Evolutionary conservation across 2,113 vertebrate genomes (phyloP).

Genomic region (Hystrix brachyura): DNA sequence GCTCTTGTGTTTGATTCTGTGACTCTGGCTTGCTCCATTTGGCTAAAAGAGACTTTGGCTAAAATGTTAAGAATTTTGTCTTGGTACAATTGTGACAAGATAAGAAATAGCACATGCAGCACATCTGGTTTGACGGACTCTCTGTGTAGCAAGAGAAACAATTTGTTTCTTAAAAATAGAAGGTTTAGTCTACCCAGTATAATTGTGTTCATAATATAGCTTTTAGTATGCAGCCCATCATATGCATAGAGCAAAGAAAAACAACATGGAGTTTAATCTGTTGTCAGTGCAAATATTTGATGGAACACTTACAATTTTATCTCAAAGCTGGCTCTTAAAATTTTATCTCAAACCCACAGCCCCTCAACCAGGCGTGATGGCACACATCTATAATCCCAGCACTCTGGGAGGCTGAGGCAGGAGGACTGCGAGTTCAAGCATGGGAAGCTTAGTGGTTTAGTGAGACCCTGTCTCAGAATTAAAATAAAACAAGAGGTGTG

Average conservation of each 20-base stretch:
- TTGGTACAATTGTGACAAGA: background rate
- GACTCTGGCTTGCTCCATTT: slow-evolving; percentile 1
- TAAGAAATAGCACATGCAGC: background rate
- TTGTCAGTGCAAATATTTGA: slow-evolving; percentile 38
- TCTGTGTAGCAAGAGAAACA: background rate
- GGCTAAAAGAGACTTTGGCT: background rate
- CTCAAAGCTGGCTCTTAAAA: background rate
- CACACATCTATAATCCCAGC: background rate
- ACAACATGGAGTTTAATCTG: background rate
- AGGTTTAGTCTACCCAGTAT: background rate
- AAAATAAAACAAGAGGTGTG: background rate
- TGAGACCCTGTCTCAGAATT: background rate
- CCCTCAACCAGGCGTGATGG: background rate
- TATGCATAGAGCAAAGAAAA: background rate
- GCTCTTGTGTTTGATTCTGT: background rate
- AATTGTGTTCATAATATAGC: background rate
- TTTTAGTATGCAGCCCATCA: background rate
- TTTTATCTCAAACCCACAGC: background rate
- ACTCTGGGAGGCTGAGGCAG: background rate
- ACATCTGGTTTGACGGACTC: background rate
- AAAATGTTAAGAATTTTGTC: background rate
- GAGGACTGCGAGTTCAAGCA: background rate
- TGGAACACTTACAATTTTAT: background rate
- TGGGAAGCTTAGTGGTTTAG: background rate
- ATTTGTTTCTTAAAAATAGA: slow-evolving; percentile 14